A percentile compares a stretch with the other conserved stretches of the same genome.
Conservation (phyloP, 2,113 vertebrate genomes). For the Bubo scandiacus region DNA sequence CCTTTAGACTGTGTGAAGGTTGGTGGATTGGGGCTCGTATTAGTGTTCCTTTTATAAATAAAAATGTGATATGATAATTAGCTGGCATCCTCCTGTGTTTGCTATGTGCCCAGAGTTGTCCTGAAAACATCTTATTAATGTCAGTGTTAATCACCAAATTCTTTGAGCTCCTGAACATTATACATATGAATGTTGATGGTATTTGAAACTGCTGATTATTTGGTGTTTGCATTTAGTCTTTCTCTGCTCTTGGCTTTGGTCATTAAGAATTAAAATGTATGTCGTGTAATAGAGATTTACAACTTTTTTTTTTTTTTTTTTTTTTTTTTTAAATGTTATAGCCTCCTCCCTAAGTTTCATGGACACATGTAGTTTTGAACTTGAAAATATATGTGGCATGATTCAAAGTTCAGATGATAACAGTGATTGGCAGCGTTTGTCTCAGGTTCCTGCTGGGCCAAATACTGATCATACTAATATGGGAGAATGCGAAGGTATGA, state of each 20-base stretch:
- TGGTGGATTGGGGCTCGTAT: background rate
- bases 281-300: background rate
- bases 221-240: background rate
- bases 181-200: background rate
- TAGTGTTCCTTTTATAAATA: background rate
- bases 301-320: background rate
- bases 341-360: conserved; percentile 85
- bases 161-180: background rate
- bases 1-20: background rate
- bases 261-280: background rate
- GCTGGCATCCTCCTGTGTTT: background rate
- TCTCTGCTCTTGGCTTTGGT: background rate
- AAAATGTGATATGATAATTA: background rate
- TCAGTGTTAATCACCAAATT: background rate
- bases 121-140: background rate
- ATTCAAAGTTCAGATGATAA: conserved; percentile 81
- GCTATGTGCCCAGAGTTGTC: background rate
- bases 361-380: conserved; percentile 91
- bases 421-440: conserved; percentile 77
- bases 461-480: conserved; percentile 82
- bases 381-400: conserved; percentile 91
- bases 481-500: conserved; percentile 86
- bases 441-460: conserved; percentile 71
- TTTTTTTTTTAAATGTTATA: conserved; percentile 13
- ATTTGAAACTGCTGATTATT: background rate